Percentiles rank a stretch among this genome's conserved stretches.
Conservation (phyloP, 2,888 invertebrate species). For the Chrysolina oricalcia region DNA sequence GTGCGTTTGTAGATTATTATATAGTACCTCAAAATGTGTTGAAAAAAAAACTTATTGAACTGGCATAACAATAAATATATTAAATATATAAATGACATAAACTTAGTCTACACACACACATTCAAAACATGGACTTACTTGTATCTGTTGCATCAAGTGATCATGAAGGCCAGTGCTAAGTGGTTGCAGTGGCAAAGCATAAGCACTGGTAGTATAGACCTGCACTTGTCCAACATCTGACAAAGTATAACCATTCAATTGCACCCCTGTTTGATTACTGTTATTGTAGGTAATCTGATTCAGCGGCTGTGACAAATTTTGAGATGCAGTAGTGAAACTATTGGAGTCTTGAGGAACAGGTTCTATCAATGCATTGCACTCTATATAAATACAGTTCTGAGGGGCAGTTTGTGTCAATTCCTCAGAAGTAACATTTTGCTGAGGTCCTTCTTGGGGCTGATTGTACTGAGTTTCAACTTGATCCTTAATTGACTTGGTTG, state of each 20-base stretch:
- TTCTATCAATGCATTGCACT: slow-evolving; percentile 65
- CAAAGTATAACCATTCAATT: slow-evolving; percentile 63
- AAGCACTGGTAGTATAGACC: slow-evolving; percentile 65
- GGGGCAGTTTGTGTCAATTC: slow-evolving; percentile 54
- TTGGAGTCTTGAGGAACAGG: slow-evolving; percentile 61
- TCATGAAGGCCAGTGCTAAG: slow-evolving; percentile 45
- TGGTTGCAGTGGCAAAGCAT: slow-evolving; percentile 66
- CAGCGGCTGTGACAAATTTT: slow-evolving; percentile 56
- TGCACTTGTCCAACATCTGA: slow-evolving; percentile 65
- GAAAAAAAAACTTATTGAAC: too few relatives aligned
- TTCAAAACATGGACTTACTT: slow-evolving; percentile 27
- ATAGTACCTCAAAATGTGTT: too few relatives aligned
- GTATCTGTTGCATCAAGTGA: slow-evolving; percentile 46
- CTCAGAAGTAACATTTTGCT: slow-evolving; percentile 42
- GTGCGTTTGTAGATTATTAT: too few relatives aligned
- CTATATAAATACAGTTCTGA: slow-evolving; percentile 67
- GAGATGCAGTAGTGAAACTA: slow-evolving; percentile 54
- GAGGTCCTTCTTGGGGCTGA: slow-evolving; percentile 42
- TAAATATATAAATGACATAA: too few relatives aligned
- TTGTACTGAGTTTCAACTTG: slow-evolving; percentile 5
- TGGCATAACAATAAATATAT: too few relatives aligned
- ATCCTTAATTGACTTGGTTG: slow-evolving; percentile 46
- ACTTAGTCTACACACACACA: too few relatives aligned
- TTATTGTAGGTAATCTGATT: slow-evolving; percentile 66
- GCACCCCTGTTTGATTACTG: slow-evolving; percentile 62